Evolutionary conservation across 1,140 invertebrate genomes (phyloP).

Genomic region (Bombus fervidus): DNA sequence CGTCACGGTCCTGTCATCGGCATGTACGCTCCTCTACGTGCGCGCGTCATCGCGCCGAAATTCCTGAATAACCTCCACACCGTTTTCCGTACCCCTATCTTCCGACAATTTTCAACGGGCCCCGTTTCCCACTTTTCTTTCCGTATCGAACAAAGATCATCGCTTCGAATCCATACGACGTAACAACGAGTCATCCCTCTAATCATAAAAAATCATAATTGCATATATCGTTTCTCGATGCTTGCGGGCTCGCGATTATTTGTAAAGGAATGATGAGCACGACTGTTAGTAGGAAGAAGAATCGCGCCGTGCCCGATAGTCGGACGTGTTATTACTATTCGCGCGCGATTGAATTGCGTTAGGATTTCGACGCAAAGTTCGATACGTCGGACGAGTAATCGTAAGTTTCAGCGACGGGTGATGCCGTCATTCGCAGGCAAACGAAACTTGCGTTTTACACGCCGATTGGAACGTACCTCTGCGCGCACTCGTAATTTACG

Average conservation of each 20-base stretch:
- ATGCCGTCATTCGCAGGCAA: constrained; percentile 67
- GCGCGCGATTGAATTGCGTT: too few relatives aligned
- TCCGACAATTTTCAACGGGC: not conserved
- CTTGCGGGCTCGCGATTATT: not conserved
- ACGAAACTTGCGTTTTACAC: constrained; percentile 61
- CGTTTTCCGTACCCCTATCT: not conserved
- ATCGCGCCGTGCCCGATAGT: not conserved
- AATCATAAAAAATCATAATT: not conserved
- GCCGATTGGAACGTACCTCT: constrained; percentile 40
- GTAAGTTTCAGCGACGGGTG: constrained; percentile 53
- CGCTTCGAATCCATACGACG: not conserved
- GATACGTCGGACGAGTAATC: constrained; percentile 39
- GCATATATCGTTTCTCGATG: not conserved
- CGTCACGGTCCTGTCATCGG: constrained; percentile 76
- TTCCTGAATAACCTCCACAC: constrained; percentile 30
- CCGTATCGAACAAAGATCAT: not conserved
- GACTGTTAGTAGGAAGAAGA: not conserved
- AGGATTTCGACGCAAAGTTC: constrained; percentile 46
- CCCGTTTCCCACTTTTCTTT: not conserved
- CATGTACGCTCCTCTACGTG: constrained; percentile 65
- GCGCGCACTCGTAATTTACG: constrained; percentile 73
- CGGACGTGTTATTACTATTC: not conserved
- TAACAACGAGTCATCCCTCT: too few relatives aligned
- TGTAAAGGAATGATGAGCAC: not conserved
- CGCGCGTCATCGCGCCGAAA: constrained; percentile 45